These are phyloP conservation scores for Poeciliopsis paucimaculata DNA, from an alignment of 2,797 vertebrate species.

Conservation along the genomic window DNA sequence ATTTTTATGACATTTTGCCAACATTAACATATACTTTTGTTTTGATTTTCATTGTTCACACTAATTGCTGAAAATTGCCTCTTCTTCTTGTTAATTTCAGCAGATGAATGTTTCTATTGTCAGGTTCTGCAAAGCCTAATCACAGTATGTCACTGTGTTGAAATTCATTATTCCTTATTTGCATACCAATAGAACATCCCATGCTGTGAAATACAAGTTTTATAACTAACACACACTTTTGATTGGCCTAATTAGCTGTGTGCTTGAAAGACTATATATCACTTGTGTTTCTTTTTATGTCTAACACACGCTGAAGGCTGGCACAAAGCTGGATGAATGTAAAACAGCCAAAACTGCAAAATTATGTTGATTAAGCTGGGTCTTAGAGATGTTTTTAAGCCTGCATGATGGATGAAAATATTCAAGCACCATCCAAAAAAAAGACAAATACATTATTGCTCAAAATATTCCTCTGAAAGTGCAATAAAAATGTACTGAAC, in stretches of 20 bases:
- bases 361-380: neutral
- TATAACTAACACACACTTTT: constrained; percentile 48
- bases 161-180: constrained; percentile 71
- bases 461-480: neutral
- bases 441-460: neutral
- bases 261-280: constrained; percentile 29
- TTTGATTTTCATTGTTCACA: constrained; percentile 47
- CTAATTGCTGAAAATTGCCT: constrained; percentile 62
- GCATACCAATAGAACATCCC: constrained; percentile 60
- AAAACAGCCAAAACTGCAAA: constrained; percentile 1
- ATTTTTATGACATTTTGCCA: constrained; percentile 23
- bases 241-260: constrained; percentile 64
- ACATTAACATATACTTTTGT: constrained; percentile 14
- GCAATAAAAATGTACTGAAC: neutral
- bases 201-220: constrained; percentile 45
- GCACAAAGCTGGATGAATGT: constrained; percentile 15
- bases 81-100: constrained; percentile 56
- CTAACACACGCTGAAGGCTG: constrained; percentile 1
- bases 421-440: neutral
- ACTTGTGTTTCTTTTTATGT: constrained; percentile 28
- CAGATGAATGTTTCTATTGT: constrained; percentile 64
- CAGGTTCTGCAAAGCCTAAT: constrained; percentile 57
- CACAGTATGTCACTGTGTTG: constrained; percentile 56
- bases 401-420: neutral
- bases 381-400: neutral